These are phyloP conservation scores for Scaptomyza pallida DNA, from an alignment of 1,140 invertebrate genomes.

Conservation along the genomic window DNA sequence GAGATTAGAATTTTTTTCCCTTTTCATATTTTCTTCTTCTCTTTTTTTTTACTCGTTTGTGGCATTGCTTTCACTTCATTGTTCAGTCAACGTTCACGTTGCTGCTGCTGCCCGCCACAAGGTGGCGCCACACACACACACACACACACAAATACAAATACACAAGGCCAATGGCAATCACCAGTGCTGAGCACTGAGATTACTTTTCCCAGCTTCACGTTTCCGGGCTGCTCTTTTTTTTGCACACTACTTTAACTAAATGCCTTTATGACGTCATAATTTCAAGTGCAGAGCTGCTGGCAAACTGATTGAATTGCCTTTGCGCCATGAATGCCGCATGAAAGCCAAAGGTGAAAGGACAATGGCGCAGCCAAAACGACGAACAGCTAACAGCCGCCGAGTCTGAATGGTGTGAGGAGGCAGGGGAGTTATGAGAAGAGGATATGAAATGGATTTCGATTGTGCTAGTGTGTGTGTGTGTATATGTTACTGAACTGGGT, in stretches of 20 bases:
- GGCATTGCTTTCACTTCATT: conserved; percentile 74
- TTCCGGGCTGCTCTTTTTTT: neutral
- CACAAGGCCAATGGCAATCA: conserved; percentile 36
- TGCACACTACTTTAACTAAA: conserved; percentile 28
- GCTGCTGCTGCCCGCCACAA: conserved; percentile 4
- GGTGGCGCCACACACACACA: conserved; percentile 19
- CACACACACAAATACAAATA: too few relatives aligned
- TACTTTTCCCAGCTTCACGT: conserved; percentile 31
- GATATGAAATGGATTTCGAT: neutral
- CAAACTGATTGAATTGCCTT: conserved; percentile 46
- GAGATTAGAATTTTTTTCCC: conserved; percentile 66
- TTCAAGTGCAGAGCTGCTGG: conserved; percentile 39
- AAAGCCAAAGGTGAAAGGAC: conserved; percentile 13
- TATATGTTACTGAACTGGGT: too few relatives aligned
- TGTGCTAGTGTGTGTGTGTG: too few relatives aligned
- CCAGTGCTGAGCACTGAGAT: conserved; percentile 35
- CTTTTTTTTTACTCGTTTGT: conserved; percentile 31
- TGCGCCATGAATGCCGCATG: conserved; percentile 22
- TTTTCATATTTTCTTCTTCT: too few relatives aligned
- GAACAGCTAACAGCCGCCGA: too few relatives aligned
- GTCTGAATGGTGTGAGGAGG: too few relatives aligned
- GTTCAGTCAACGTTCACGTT: too few relatives aligned
- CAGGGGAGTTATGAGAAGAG: too few relatives aligned
- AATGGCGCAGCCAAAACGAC: neutral
- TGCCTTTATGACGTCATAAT: conserved; percentile 65